A percentile compares a stretch with the other conserved stretches of the same genome.
Conservation (phyloP, 2,888 invertebrate genomes). For the Drosophila emarginata region DNA sequence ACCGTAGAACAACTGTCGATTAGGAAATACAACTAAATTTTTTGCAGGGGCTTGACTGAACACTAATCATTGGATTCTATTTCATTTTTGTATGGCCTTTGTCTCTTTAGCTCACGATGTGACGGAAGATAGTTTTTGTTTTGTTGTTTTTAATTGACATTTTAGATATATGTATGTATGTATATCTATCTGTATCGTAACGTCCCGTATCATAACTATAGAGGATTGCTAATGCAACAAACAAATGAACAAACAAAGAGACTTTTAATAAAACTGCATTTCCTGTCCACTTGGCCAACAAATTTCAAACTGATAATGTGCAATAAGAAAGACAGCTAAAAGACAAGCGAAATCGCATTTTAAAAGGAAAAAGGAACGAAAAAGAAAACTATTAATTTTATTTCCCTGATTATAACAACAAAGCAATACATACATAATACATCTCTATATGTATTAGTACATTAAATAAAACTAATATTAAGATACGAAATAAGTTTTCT, state of each 20-base stretch:
- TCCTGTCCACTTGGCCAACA: constrained; percentile 47
- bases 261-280: constrained; percentile 37
- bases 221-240: constrained; percentile 4
- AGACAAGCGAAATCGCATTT: too few relatives aligned
- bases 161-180: neutral
- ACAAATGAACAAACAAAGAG: constrained; percentile 7
- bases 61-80: too few relatives aligned
- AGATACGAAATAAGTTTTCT: too few relatives aligned
- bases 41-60: too few relatives aligned
- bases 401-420: neutral
- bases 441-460: constrained; percentile 24
- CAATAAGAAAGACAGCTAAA: neutral
- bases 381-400: neutral
- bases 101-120: too few relatives aligned
- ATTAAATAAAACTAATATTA: neutral
- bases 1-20: too few relatives aligned
- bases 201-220: neutral
- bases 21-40: too few relatives aligned
- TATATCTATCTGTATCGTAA: neutral
- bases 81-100: too few relatives aligned
- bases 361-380: neutral
- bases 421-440: neutral
- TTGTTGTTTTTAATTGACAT: neutral
- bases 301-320: constrained; percentile 39
- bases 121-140: constrained; percentile 1